Evolutionary conservation across 37 sponge, comb jelly and placozoan genomes (phyloP), one percentile per base, ranked within the genome.

Genomic region (Halisarca cf. caerulea): DNA sequence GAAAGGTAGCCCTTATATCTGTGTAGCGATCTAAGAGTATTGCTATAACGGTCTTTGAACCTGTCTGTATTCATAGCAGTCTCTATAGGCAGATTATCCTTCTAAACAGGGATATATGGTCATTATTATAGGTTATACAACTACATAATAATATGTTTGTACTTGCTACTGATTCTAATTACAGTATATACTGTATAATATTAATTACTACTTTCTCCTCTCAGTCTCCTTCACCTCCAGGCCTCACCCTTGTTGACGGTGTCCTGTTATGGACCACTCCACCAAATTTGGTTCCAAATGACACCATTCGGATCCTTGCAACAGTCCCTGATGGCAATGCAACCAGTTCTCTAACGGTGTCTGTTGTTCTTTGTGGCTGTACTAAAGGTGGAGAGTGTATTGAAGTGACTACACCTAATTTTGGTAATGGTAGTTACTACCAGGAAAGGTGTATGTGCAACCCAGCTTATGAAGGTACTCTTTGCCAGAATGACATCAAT

Each of bases 361-460:
- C 33, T 68, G 69, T 68, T 34, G 35, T 68, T 68, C 35, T 68
- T 17, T 68, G 69, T 30, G 69, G 69, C 35, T 68, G 69, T 68
- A 34, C 69, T 32, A 34, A 68, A 34, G 69, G 69, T 3, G 69
- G 69, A 34, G 30, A 28, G 30, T 68, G 69, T 30, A 27, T 68
- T 34, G 35, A 68, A 68, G 69, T 68, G 69, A 68, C 69, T 34
- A 68, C 69, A 3, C 69, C 69, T 34, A 68, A 68, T 34, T 68
- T 68, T 68, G 69, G 35, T 2, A 34, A 8, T 6, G 35, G 35
- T 34, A 68, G 35, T 34, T 68, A 68, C 34, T 68, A 68, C 34
- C 69, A 68, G 69, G 69, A 68, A 34, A 28, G 35, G 27, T 68
- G 69, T 34, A 68, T n/a, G 69, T 68, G 69, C 34, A 68, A 34